Base-by-base conservation (phyloP, 2,888 invertebrate genomes). In the Cyclophora albipunctata region DNA sequence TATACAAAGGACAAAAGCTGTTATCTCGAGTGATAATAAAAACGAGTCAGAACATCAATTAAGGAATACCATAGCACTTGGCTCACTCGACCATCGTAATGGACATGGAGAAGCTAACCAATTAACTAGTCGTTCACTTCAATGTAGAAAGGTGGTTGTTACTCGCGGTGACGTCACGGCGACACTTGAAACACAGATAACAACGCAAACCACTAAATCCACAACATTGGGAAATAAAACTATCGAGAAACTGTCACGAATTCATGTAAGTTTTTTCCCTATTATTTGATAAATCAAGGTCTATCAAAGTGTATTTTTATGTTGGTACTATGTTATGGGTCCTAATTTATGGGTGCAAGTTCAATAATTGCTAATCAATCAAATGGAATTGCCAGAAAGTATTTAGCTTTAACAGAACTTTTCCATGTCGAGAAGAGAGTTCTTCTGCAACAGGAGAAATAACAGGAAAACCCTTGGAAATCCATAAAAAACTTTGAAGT, bases 51-150 rank as follows among this genome's bases (percentile, higher is more conserved):
- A 64, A 76, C 68, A 71, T 63, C 73, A 79, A 82, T 83, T 81
- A 82, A 73, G 72, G 63, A 78, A 84, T 81, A 70, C 81, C 75
- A 72, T 66, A 73, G 73, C 75, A 76, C 76, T 79, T 75, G 67
- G 66, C 71, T 80, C 80, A 75, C 66, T 68, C 69, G 57, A 63
- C 67, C 62, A 62, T 63, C 57, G 66, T 81, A 83, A 81, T 80
- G 78, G 77, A 66, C 66, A 64, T 64, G 67, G 71, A 73, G 72
- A 77, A 74, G 72, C 73, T 60, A 71, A 81, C 71, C 75, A 81
- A 83, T 85, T 82, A 81, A 70, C 68, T 68, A 67, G 70, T 66
- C 67, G 63, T 66, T 69, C 62, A 62, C 68, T 65, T 54, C 51
- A 58, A 62, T 60, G 59, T 62, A 51, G 62, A 63, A 70, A 71